Base-by-base conservation (phyloP, 1,140 invertebrate species). In the Drosophila persimilis region DNA sequence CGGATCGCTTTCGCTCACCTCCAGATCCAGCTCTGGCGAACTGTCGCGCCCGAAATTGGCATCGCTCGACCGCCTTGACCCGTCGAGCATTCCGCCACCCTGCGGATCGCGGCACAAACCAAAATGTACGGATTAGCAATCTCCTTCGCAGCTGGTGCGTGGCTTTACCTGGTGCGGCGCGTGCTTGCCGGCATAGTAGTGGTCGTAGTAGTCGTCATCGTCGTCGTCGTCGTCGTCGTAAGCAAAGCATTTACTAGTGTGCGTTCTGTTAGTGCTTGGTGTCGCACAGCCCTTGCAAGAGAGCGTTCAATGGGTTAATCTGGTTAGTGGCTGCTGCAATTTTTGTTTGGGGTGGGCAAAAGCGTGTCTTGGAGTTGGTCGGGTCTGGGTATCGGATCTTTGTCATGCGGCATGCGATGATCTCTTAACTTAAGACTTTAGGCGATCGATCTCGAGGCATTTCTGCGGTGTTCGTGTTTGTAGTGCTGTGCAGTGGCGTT, bases 1-100 rank as follows among this genome's bases (percentile, higher is more conserved):
- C 46, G 95, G 94, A 86, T 95, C 94, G 91, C 94, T 92, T 91
- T 94, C 66, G 91, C 93, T 81, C 89, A 91, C 59, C 91, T 92
- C 61, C 89, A 93, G 47, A 80, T 93, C 90, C 89, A 92, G 64
- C 73, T 93, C 80, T 73, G 90, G 90, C 1, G 91, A 90, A 48
- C 90, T 91, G 55, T 91, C 91, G 7, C 90, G 80, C 20, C 79
- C 80, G 17, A 78, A 81, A 55, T 81, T 85, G 9, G 55, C 80
- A 50, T 91, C 90, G 60, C 90, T 91, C 4, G 90, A 47, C 31
- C 90, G 77, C 48, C 90, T 54, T 1, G 90, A 88, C 22, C 88
- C 90, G 58, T 86, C 81, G 20, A 73, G 52, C 17, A 89, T 73
- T n/a, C 89, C 81, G 24, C 83, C 88, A 11, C 91, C 90, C 91